phyloP scores from a whole-genome alignment of 2,113 vertebrate species.

The Calyptommatus sinebrachiatus region DNA sequence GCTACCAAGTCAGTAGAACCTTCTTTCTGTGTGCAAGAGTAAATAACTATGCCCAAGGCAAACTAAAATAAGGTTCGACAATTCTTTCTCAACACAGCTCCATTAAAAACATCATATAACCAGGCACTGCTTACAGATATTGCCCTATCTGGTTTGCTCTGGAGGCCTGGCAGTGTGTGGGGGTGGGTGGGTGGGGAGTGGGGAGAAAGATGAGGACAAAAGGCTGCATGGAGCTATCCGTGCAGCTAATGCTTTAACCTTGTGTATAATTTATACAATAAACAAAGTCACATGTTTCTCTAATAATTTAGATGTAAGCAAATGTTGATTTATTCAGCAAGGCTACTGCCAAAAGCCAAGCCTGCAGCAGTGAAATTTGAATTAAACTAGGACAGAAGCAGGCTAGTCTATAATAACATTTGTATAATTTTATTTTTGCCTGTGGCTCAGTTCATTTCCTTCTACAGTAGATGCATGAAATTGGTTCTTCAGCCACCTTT shows the following conservation, averaged over 20 bases:
- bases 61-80: conserved; percentile 37
- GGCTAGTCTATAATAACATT: conserved; percentile 99
- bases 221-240: conserved; percentile 65
- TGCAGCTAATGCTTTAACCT: conserved; percentile 88
- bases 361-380: conserved; percentile 94
- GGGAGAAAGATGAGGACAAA: background rate
- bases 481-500: conserved; percentile 98
- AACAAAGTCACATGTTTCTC: conserved; percentile 97
- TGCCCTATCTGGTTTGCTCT: conserved; percentile 29
- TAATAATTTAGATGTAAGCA: conserved; percentile 99
- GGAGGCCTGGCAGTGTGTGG: conserved; percentile 19
- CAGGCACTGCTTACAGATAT: background rate
- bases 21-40: background rate
- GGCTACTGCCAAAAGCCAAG: conserved; percentile 88
- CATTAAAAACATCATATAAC: background rate
- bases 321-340: conserved; percentile 99
- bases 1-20: conserved; percentile 7
- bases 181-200: background rate
- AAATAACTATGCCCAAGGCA: conserved; percentile 15
- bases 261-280: conserved; percentile 99
- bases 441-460: conserved; percentile 99
- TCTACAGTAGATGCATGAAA: conserved; percentile 98
- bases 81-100: background rate
- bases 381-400: conserved; percentile 99
- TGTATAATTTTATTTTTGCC: conserved; percentile 99